Evolutionary conservation across 2,888 invertebrate species (phyloP).

Genomic region (Quadroppia sp.): DNA sequence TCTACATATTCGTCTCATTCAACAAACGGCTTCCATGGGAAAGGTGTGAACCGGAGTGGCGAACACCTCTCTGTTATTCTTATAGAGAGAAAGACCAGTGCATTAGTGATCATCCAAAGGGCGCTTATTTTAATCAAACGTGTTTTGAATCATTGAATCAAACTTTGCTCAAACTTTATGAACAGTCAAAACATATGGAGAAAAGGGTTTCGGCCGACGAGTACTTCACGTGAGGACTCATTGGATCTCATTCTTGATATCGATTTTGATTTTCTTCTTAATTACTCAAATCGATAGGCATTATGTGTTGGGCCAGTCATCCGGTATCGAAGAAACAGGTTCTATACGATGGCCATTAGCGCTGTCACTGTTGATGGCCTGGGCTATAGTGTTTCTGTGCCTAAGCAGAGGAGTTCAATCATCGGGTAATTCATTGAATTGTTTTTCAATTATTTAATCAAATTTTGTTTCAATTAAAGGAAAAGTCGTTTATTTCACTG

Average conservation of each 20-base stretch:
- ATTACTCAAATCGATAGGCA: constrained; percentile 42
- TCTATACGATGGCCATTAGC: constrained; percentile 44
- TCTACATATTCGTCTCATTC: constrained; percentile 46
- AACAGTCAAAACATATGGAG: constrained; percentile 31
- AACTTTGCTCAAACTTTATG: constrained; percentile 35
- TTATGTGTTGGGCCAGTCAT: constrained; percentile 45
- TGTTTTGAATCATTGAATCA: constrained; percentile 43
- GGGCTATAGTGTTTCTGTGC: constrained; percentile 46
- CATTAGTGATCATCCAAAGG: constrained; percentile 20
- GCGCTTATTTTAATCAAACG: constrained; percentile 43
- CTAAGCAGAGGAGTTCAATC: constrained; percentile 48
- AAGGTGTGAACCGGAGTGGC: constrained; percentile 45
- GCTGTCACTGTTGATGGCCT: constrained; percentile 44
- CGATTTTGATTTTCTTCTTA: not conserved
- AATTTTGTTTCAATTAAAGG: constrained; percentile 36
- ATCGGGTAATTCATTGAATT: constrained; percentile 41
- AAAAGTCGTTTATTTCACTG: constrained; percentile 48
- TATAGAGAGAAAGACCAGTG: constrained; percentile 40
- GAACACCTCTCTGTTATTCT: constrained; percentile 35
- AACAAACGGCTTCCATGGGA: constrained; percentile 46
- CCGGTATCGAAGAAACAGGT: constrained; percentile 43
- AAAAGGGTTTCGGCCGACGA: constrained; percentile 45
- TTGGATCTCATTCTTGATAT: not conserved
- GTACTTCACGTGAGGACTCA: constrained; percentile 45
- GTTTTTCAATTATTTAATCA: not conserved